Evolutionary conservation across 92 coral and sea anemone genomes (phyloP), one percentile per base, ranked within the genome.

Genomic region (Montipora capitata): DNA sequence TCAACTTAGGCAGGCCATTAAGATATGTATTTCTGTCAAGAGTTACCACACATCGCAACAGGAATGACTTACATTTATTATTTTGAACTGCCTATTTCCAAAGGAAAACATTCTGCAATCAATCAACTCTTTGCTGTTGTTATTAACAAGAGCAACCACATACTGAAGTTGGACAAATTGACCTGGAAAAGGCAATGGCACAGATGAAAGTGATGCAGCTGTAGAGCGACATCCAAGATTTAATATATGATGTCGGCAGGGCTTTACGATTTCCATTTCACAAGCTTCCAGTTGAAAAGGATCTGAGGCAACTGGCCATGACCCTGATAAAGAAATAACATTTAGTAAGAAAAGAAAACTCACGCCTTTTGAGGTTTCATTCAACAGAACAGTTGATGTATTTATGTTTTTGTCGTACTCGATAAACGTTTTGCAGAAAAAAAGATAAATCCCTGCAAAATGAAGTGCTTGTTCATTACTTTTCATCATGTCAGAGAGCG

Each of bases 191-290:
- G 11, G 4, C 27, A 10, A 39, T 48, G 52, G 38, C 8, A 49
- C 13, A 65, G 74, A 65, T 43, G 73, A 43, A 8, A 79, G 74
- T 3, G 84, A 79, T n/a, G 44, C 84, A 18, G 35, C 73, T 4
- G 20, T 20, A 15, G 35, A 35, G 43, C 0, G 9, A 70, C 73
- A 44, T 66, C 39, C 9, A 14, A 81, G 77, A n/a, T 39, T n/a
- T 2, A n/a, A 7, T 10, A 69, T 69, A 40, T 81, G 66, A 81
- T 81, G 86, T 13, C 86, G 77, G 10, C 86, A 81, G 10, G 68
- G 16, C 42, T 69, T 15, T 6, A 68, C 54, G 5, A 81, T 81
- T 39, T 2, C 10, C 67, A 81, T 27, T 40, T 81, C 52, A 39
- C 77, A 69, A 4, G 27, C 17, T 12, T 52, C 77, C 10, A 52